Base-by-base conservation (phyloP, 2,888 invertebrate genomes). In the Ormyrus rosae region DNA sequence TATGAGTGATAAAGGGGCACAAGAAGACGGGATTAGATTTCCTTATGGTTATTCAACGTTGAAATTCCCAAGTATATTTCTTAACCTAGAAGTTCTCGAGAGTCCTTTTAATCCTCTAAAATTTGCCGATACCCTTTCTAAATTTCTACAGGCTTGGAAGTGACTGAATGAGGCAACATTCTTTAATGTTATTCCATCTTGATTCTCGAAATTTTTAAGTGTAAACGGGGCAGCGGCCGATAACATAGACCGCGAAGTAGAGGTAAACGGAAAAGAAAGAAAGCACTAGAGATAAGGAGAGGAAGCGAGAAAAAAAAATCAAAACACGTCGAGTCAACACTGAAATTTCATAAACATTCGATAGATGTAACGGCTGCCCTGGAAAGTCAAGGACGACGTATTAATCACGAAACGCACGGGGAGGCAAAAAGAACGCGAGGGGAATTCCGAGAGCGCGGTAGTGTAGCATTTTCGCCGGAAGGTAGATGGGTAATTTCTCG, bases 1-100 rank as follows among this genome's bases (percentile, higher is more conserved):
- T 11, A 4, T 67, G 19, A 76, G 76, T 10, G 74, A 72, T 76
- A 80, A 80, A 80, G 80, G 80, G 80, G 80, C 71, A 7, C 5
- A 2, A 51, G 50, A n/a, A 55, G 19, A 51, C 60, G 71, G 51
- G 65, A 58, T 53, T 6, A 58, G 9, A 67, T 2, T 63, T 63
- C 46, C 19, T 63, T 48, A 56, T 53, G 61, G 11, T 46, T 50
- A 6, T 63, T 61, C 6, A 60, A 61, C 51, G 10, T 50, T 70
- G 46, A 56, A 69, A 10, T n/a, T 45, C 2, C 19, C 6, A 19
- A 34, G 4, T 68, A 53, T 13, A 11, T 68, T 48, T 50, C 19
- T 9, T 8, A 67, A 34, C 11, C 8, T 9, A 34, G 6, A 19
- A 53, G 9, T 10, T 53, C 34, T 34, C 11, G 5, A 67, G 10